Evolutionary conservation across 1,140 invertebrate genomes (phyloP).

Genomic region (Drosophila ogumai): DNA sequence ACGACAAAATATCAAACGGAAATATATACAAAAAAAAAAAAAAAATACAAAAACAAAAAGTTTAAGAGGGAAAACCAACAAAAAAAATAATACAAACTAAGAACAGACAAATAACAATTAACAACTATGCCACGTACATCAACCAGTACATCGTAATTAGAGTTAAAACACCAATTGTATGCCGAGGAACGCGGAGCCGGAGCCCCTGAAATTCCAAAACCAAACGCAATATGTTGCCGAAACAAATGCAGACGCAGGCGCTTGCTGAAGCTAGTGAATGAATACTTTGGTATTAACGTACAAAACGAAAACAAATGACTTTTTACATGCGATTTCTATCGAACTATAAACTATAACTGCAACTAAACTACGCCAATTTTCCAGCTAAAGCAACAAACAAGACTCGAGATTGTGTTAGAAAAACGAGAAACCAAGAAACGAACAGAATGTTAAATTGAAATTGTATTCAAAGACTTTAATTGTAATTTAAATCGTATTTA

Average conservation of each 20-base stretch:
- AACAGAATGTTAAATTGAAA: slow-evolving; percentile 56
- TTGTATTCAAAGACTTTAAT: slow-evolving; percentile 73
- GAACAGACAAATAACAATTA: slow-evolving; percentile 51
- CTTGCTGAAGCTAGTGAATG: slow-evolving; percentile 58
- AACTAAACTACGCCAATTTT: slow-evolving; percentile 60
- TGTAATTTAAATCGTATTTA: slow-evolving; percentile 65
- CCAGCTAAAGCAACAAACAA: slow-evolving; percentile 62
- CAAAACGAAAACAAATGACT: slow-evolving; percentile 70
- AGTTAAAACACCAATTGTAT: slow-evolving; percentile 35
- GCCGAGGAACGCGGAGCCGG: slow-evolving; percentile 21
- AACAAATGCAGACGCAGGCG: slow-evolving; percentile 58
- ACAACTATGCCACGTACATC: slow-evolving; percentile 50
- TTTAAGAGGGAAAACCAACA: slow-evolving; percentile 26
- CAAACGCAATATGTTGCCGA: slow-evolving; percentile 27
- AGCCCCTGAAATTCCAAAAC: slow-evolving; percentile 21
- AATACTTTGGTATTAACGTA: slow-evolving; percentile 63
- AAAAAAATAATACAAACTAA: slow-evolving; percentile 26
- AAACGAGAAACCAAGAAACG: slow-evolving; percentile 33
- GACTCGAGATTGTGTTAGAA: slow-evolving; percentile 74
- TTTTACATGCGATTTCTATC: slow-evolving; percentile 58
- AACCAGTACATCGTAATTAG: slow-evolving; percentile 50
- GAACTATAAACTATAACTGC: slow-evolving; percentile 18
- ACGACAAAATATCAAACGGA: slow-evolving; percentile 30
- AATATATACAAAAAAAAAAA: slow-evolving; percentile 40
- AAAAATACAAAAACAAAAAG: slow-evolving; percentile 3